Evolutionary conservation across 2,797 vertebrate genomes (phyloP).

Genomic region (Nothura maculosa): DNA sequence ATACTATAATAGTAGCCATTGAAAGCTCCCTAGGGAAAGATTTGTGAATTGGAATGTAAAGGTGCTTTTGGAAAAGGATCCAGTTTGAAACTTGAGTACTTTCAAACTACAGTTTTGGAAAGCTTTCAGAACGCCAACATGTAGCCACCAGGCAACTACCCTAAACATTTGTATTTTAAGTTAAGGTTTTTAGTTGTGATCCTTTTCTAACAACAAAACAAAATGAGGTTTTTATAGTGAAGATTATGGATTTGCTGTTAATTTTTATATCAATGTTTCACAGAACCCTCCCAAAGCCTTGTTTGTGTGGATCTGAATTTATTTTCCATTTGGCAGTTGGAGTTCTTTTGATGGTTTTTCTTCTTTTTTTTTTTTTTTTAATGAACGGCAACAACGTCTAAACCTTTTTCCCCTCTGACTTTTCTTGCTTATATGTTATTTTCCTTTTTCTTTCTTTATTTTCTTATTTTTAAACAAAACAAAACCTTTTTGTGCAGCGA

Average conservation of each 20-base stretch:
- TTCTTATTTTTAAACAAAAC: background rate
- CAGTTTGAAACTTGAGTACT: constrained; percentile 63
- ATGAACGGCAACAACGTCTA: constrained; percentile 53
- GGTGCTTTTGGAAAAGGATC: constrained; percentile 76
- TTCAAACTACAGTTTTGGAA: constrained; percentile 29
- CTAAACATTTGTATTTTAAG: constrained; percentile 80
- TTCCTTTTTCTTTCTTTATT: background rate
- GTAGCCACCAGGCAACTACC: constrained; percentile 84
- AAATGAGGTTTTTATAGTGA: constrained; percentile 80
- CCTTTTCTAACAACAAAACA: constrained; percentile 65
- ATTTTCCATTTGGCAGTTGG: constrained; percentile 67
- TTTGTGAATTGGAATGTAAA: constrained; percentile 53
- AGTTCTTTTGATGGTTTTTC: constrained; percentile 2
- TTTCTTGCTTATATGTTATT: constrained; percentile 62
- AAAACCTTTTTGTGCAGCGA: constrained; percentile 48
- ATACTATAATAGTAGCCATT: constrained; percentile 72
- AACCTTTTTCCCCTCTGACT: constrained; percentile 52
- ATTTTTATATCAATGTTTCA: constrained; percentile 81
- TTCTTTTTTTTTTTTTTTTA: constrained; percentile 7
- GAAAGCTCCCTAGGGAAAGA: constrained; percentile 74
- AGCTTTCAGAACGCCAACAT: constrained; percentile 72
- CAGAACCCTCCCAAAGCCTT: constrained; percentile 66
- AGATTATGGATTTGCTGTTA: constrained; percentile 77
- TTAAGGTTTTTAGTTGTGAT: constrained; percentile 72
- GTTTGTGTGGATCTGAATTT: constrained; percentile 77